phyloP scores from a whole-genome alignment of 2,113 vertebrate genomes.

The Archocentrus centrarchus region DNA sequence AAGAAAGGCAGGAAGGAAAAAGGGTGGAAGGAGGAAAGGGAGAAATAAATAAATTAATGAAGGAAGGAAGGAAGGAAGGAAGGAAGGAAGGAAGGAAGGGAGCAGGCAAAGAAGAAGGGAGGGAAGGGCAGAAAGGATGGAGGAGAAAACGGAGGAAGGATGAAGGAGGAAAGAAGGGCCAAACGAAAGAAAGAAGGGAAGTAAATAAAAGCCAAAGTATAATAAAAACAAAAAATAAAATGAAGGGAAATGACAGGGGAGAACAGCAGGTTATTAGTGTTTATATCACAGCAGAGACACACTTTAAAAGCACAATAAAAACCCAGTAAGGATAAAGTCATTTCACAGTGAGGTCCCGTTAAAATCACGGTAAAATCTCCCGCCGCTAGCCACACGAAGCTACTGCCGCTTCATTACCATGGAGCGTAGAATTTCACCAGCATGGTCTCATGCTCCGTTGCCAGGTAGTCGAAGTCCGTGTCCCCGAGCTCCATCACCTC shows the following conservation, averaged over 20 bases:
- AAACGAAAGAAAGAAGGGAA: background rate
- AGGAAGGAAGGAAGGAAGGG: too few relatives aligned
- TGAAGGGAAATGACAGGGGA: background rate
- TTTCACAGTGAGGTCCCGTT: too few relatives aligned
- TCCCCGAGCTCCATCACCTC: slow-evolving; percentile 78
- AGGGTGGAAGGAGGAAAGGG: too few relatives aligned
- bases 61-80: too few relatives aligned
- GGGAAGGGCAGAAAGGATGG: background rate
- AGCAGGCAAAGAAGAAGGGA: too few relatives aligned
- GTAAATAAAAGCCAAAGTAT: background rate
- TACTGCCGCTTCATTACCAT: slow-evolving; percentile 66
- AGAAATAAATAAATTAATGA: too few relatives aligned
- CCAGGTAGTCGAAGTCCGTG: slow-evolving; percentile 79
- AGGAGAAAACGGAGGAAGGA: too few relatives aligned
- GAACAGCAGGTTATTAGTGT: background rate
- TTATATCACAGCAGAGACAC: background rate
- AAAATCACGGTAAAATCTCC: background rate
- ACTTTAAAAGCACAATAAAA: background rate
- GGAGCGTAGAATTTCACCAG: slow-evolving; percentile 83
- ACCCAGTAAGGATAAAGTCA: background rate
- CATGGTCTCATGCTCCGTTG: slow-evolving; percentile 80
- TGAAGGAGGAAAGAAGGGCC: too few relatives aligned
- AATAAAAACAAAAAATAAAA: background rate
- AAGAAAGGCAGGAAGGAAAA: too few relatives aligned
- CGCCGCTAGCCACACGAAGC: slow-evolving; percentile 11